Percentiles rank a stretch among this genome's conserved stretches.
phyloP scores from a whole-genome alignment of 53 echinoderm and acorn worm species.

The Zoroaster sp. region DNA sequence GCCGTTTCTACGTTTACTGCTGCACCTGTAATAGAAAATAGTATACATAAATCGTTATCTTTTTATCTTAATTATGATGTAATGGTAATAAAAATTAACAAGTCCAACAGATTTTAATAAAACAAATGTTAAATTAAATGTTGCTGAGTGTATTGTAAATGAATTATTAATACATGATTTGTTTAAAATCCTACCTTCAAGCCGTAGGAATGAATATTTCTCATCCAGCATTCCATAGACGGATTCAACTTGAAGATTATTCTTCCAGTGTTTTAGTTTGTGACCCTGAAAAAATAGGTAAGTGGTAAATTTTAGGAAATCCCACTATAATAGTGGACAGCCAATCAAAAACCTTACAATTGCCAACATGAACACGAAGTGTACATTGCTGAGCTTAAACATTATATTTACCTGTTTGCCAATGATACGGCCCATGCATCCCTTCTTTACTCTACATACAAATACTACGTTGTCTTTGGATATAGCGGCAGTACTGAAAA shows the following conservation, averaged over 20 bases:
- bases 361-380: too few relatives aligned
- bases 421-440: constrained; percentile 1
- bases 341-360: too few relatives aligned
- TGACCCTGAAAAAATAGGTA: background rate
- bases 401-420: background rate
- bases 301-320: too few relatives aligned
- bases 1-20: background rate
- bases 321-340: too few relatives aligned
- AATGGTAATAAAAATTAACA: too few relatives aligned
- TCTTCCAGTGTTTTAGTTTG: background rate
- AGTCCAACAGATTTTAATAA: too few relatives aligned
- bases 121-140: too few relatives aligned
- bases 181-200: background rate
- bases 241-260: background rate
- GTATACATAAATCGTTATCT: too few relatives aligned
- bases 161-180: too few relatives aligned
- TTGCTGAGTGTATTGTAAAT: too few relatives aligned
- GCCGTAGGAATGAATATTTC: background rate
- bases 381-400: too few relatives aligned
- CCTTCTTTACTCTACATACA: background rate
- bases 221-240: background rate
- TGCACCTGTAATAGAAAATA: background rate
- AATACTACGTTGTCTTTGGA: background rate
- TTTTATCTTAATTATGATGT: too few relatives aligned
- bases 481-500: background rate